These are phyloP conservation scores for Nomada fucata DNA, from an alignment of 2,888 invertebrate genomes.

Conservation along the genomic window DNA sequence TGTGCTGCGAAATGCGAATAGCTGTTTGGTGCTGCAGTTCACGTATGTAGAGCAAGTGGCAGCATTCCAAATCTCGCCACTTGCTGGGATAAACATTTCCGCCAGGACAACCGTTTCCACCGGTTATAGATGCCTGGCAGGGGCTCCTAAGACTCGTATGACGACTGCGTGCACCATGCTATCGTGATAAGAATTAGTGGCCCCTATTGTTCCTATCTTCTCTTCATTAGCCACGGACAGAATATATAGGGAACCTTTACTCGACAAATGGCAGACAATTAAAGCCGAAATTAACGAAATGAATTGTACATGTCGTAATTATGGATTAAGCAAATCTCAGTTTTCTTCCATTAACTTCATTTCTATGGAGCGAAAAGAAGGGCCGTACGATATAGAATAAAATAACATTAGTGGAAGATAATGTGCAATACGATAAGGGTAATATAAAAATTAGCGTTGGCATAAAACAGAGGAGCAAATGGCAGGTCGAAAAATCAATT, in stretches of 20 bases:
- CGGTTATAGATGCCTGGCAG: slow-evolving; percentile 63
- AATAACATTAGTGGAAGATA: too few relatives aligned
- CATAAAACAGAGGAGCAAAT: neutral
- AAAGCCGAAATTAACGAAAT: neutral
- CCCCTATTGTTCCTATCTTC: slow-evolving; percentile 5
- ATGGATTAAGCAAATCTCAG: neutral
- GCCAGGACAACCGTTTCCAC: slow-evolving; percentile 67
- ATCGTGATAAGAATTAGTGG: slow-evolving; percentile 51
- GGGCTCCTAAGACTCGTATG: slow-evolving; percentile 40
- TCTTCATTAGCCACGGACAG: neutral
- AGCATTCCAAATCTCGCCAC: slow-evolving; percentile 80
- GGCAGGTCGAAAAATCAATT: neutral
- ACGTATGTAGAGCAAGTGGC: slow-evolving; percentile 81
- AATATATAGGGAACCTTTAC: neutral
- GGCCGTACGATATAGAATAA: too few relatives aligned
- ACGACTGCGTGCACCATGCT: slow-evolving; percentile 49
- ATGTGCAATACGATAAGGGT: neutral
- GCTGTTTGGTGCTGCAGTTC: slow-evolving; percentile 76
- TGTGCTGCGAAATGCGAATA: slow-evolving; percentile 74
- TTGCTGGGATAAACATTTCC: slow-evolving; percentile 80
- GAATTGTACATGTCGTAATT: slow-evolving; percentile 15
- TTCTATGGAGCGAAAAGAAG: too few relatives aligned
- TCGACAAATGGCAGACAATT: neutral
- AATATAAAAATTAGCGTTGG: too few relatives aligned
- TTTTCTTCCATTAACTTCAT: too few relatives aligned